phyloP scores from a whole-genome alignment of 2,888 invertebrate genomes.

The Augiades crinisus region DNA sequence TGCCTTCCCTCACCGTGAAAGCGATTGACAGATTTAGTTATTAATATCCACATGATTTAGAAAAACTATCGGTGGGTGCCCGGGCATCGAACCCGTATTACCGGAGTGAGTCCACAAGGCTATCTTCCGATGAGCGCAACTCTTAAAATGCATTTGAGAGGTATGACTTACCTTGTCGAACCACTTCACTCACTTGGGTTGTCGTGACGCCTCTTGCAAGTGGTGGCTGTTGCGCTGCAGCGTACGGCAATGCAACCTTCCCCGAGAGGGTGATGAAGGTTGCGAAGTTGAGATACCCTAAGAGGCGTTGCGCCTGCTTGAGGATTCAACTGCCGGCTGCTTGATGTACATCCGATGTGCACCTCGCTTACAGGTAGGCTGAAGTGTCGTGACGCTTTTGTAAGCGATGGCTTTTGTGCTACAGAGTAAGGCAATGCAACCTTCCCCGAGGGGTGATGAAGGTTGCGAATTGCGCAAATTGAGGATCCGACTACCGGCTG shows the following conservation, averaged over 20 bases:
- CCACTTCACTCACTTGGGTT: constrained; percentile 20
- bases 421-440: constrained; percentile 29
- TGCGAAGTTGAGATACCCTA: constrained; percentile 32
- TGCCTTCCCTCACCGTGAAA: too few species aligned
- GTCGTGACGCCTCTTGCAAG: background rate
- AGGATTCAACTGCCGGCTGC: constrained; percentile 22
- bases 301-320: constrained; percentile 30
- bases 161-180: constrained; percentile 6
- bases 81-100: too few species aligned
- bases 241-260: constrained; percentile 29
- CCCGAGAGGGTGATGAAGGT: constrained; percentile 31
- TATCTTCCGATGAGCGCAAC: background rate
- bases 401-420: constrained; percentile 12
- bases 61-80: too few species aligned
- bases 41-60: too few species aligned
- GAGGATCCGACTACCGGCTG: constrained; percentile 21
- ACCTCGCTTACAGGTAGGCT: constrained; percentile 18
- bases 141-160: background rate
- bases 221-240: constrained; percentile 21
- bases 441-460: constrained; percentile 31
- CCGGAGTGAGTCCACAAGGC: too few species aligned
- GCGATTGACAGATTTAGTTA: too few species aligned
- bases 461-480: constrained; percentile 30
- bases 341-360: constrained; percentile 9
- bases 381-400: too few species aligned